A percentile compares a stretch with the other conserved stretches of the same genome.
Evolutionary conservation across 1,140 invertebrate species (phyloP).

Genomic region (Polypedilum vanderplanki): DNA sequence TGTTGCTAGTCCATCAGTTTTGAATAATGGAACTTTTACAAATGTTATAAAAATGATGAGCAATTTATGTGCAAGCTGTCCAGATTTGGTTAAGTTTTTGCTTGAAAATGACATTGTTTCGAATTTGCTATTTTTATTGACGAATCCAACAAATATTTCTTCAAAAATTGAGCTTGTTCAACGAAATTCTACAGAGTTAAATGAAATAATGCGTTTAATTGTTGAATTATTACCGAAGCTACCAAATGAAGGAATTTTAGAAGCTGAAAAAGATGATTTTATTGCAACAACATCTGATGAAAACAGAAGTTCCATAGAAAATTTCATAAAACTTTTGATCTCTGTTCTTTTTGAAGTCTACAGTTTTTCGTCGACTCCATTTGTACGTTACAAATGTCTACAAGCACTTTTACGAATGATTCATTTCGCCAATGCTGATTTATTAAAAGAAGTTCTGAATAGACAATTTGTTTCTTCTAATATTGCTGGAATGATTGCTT

Average conservation of each 20-base stretch:
- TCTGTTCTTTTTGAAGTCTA: slow-evolving; percentile 93
- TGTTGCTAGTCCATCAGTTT: slow-evolving; percentile 84
- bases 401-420: slow-evolving; percentile 91
- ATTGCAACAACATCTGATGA: slow-evolving; percentile 49
- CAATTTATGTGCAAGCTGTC: slow-evolving; percentile 90
- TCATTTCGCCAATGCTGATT: slow-evolving; percentile 81
- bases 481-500: slow-evolving; percentile 96
- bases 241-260: slow-evolving; percentile 89
- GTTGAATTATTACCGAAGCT: slow-evolving; percentile 94
- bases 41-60: slow-evolving; percentile 92
- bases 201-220: slow-evolving; percentile 93
- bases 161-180: slow-evolving; percentile 71
- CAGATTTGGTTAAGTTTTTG: slow-evolving; percentile 81
- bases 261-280: slow-evolving; percentile 64
- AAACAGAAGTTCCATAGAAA: slow-evolving; percentile 59
- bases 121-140: slow-evolving; percentile 84
- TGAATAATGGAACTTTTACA: slow-evolving; percentile 90
- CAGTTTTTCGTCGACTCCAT: slow-evolving; percentile 91
- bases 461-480: slow-evolving; percentile 93
- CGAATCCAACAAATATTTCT: slow-evolving; percentile 58
- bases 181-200: slow-evolving; percentile 88
- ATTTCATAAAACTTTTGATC: slow-evolving; percentile 83
- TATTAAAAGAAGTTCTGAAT: slow-evolving; percentile 80
- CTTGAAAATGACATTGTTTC: slow-evolving; percentile 93
- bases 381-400: slow-evolving; percentile 91